Base-by-base conservation (phyloP, 2,113 vertebrate species). In the Halichoeres trimaculatus region DNA sequence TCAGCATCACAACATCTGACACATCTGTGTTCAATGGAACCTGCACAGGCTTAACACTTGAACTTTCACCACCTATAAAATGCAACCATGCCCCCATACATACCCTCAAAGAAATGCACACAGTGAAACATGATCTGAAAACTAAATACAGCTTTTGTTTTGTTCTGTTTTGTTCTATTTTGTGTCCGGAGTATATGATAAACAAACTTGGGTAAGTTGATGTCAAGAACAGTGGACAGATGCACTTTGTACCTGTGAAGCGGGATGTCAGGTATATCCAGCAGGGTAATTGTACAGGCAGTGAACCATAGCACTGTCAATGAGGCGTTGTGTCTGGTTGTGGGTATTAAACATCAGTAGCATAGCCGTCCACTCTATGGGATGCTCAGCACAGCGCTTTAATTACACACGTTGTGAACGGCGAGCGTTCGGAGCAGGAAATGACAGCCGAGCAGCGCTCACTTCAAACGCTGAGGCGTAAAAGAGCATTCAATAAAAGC, bases 401-500 rank as follows among this genome's bases (percentile, higher is more conserved):
- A 90, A 93, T 93, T 90, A 89, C 88, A 93, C 80, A 90, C 65
- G 66, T 87, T 24, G 40, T 85, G 80, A 84, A 75, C 65, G 60
- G 85, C 85, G 77, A 88, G 80, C 13, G 78, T 57, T 78, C 73
- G 26, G 71, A 87, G 70, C 87, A 92, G 88, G 90, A 92, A 90
- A 91, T 86, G 85, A 91, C 83, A 88, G 78, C 68, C 51, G 60
- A 63, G 77, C 45, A 16, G 69, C 53, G 22, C 72, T 80, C 78
- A 91, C 90, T 91, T 93, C 91, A 89, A 93, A 92, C 76, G 53
- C 77, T 67, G 61, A 84, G 85, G 88, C 66, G 75, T 90, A 85
- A 87, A 90, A 88, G 84, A 76, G 77, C 50, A 79, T 84, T 90
- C 79, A 83, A 81, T 88, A 88, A 90, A 90, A 92, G 78, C 80